A percentile compares a stretch with the other conserved stretches of the same genome.
These are phyloP conservation scores for Stylophora pistillata DNA, from an alignment of 64 coral and sea anemone genomes.

Conservation along the genomic window DNA sequence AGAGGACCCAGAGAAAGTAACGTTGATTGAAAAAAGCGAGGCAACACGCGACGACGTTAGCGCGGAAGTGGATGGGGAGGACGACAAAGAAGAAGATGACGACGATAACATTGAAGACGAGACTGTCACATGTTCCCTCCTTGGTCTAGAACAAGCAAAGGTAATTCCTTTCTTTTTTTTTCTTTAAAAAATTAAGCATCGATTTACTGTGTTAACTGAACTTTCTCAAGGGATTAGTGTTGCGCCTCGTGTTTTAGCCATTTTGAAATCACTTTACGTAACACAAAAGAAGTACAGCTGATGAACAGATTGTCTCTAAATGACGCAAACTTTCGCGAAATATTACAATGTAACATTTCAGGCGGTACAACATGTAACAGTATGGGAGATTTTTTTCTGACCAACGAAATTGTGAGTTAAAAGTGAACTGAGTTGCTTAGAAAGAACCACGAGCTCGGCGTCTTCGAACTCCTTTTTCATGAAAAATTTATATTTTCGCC, in stretches of 20 bases:
- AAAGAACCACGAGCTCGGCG: background rate
- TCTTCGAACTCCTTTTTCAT: background rate
- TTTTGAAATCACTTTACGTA: too few relatives aligned
- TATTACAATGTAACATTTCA: too few relatives aligned
- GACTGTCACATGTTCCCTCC: conserved; percentile 21
- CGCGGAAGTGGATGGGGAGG: background rate
- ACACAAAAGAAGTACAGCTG: too few relatives aligned
- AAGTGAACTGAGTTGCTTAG: background rate
- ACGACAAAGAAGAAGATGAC: background rate
- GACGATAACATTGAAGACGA: background rate
- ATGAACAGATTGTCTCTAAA: too few relatives aligned
- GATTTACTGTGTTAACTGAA: background rate
- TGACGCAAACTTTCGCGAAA: too few relatives aligned
- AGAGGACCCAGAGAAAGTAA: background rate
- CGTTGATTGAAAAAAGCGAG: background rate
- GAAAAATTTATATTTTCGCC: background rate
- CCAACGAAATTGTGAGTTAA: background rate
- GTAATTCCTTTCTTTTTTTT: background rate
- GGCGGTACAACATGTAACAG: too few relatives aligned
- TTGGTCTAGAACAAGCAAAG: conserved; percentile 38
- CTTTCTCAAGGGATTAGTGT: background rate
- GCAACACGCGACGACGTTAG: background rate
- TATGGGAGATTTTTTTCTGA: too few relatives aligned
- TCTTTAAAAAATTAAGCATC: background rate
- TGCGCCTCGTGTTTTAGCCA: too few relatives aligned